A percentile compares a stretch with the other conserved stretches of the same genome.
Conservation (phyloP, 1,140 invertebrate species). For the Dinothrombium tinctorium region DNA sequence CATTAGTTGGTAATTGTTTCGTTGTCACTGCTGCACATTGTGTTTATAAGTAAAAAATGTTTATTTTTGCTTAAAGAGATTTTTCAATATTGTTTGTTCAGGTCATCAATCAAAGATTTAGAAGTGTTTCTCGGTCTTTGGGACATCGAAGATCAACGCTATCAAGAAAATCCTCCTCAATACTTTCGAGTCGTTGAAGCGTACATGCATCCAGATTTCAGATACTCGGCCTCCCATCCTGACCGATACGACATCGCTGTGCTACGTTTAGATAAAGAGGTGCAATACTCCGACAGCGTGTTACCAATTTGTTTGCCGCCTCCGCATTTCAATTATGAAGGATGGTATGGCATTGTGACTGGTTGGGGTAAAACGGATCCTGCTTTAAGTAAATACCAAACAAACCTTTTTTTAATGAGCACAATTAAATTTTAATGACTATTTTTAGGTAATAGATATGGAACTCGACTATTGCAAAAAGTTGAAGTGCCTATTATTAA, state of each 20-base stretch:
- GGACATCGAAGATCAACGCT: conserved; percentile 42
- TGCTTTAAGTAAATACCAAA: conserved; percentile 23
- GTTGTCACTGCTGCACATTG: conserved; percentile 30
- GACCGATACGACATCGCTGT: conserved; percentile 54
- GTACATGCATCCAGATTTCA: conserved; percentile 53
- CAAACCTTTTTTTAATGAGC: neutral
- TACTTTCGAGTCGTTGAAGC: conserved; percentile 40
- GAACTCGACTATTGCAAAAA: conserved; percentile 50
- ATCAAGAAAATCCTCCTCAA: conserved; percentile 36
- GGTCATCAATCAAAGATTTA: conserved; percentile 44
- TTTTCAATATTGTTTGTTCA: conserved; percentile 8
- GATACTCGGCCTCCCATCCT: conserved; percentile 52
- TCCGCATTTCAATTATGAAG: conserved; percentile 17
- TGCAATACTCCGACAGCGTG: conserved; percentile 39
- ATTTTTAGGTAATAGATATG: conserved; percentile 31
- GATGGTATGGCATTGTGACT: conserved; percentile 16
- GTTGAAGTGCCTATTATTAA: conserved; percentile 26
- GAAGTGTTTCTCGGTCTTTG: conserved; percentile 50
- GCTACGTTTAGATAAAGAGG: conserved; percentile 39
- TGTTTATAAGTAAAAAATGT: conserved; percentile 17
- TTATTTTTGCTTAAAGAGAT: neutral
- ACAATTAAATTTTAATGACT: conserved; percentile 1
- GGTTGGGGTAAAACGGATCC: conserved; percentile 62
- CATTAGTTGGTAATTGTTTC: conserved; percentile 26
- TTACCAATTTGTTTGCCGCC: conserved; percentile 50